Base-by-base conservation (phyloP, 2,888 invertebrate species). In the Invenusta paracnida region DNA sequence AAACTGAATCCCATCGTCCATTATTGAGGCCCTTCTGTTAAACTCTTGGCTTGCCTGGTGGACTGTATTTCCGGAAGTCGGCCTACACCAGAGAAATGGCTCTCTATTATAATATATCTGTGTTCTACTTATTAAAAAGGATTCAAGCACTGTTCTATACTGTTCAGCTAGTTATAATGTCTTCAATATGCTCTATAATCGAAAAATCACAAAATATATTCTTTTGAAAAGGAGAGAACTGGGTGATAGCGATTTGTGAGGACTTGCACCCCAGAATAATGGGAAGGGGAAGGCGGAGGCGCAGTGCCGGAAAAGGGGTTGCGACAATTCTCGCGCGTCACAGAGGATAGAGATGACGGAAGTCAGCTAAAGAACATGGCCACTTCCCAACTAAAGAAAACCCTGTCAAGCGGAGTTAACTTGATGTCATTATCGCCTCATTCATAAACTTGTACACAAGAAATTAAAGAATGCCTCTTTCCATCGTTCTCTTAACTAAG, bases 261-360 rank as follows among this genome's bases (percentile, higher is more conserved):
- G 73, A 73, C 2, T 73, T 25, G 25, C 5, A 48, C 23, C 73
- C 27, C 27, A 23, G 25, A 73, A 23, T 13, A 73, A 23, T 5
- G 23, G 23, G 23, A 73, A 73, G 73, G 23, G 73, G 73, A 73
- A 73, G 73, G 73, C 73, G 73, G 73, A 73, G 73, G 73, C 73
- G 23, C 17, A 5, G 11, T 5, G 27, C 5, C 23, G 27, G 27
- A 73, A 73, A 48, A 17, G 5, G 17, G 73, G 48, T 48, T 17
- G 48, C 5, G 73, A 23, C 5, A 73, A 2, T 13, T 5, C n/a
- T n/a, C n/a, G n/a, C n/a, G n/a, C n/a, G n/a, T n/a, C n/a, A n/a
- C n/a, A n/a, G n/a, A n/a, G n/a, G n/a, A n/a, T n/a, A n/a, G n/a
- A n/a, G n/a, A n/a, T n/a, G n/a, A n/a, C n/a, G n/a, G n/a, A n/a